phyloP scores from a whole-genome alignment of 2,888 invertebrate genomes.

The Crossocerus cetratus region DNA sequence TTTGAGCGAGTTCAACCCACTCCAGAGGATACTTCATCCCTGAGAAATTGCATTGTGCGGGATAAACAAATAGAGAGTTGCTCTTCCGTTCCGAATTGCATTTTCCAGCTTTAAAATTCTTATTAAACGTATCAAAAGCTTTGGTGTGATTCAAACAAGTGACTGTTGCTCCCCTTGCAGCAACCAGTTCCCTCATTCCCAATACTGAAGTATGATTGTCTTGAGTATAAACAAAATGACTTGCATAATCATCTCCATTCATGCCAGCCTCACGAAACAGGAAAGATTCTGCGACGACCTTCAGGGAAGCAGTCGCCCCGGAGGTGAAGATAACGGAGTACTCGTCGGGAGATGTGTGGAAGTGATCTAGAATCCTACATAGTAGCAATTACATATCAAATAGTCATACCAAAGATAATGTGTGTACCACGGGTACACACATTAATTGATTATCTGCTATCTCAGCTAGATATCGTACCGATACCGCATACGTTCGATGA shows the following conservation, averaged over 20 bases:
- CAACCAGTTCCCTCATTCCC: conserved; percentile 90
- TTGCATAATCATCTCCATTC: conserved; percentile 65
- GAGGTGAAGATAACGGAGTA: conserved; percentile 96
- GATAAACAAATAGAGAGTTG: conserved; percentile 87
- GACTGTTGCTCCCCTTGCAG: conserved; percentile 79
- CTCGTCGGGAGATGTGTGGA: conserved; percentile 87
- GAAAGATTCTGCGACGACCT: conserved; percentile 90
- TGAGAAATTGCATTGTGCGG: conserved; percentile 97
- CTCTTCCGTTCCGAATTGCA: conserved; percentile 17
- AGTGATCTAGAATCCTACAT: conserved; percentile 87
- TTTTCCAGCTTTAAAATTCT: conserved; percentile 33
- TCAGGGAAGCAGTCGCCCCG: conserved; percentile 93
- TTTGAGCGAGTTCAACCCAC: conserved; percentile 83
- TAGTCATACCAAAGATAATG: not conserved
- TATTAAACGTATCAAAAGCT: conserved; percentile 78
- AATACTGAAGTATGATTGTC: conserved; percentile 98
- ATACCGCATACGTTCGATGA: conserved; percentile 89
- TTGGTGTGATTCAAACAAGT: conserved; percentile 81
- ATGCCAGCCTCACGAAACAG: conserved; percentile 76
- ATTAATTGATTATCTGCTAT: not conserved
- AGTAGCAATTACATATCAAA: not conserved
- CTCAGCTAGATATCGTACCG: conserved; percentile 78
- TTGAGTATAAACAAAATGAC: conserved; percentile 87
- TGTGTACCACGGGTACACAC: not conserved
- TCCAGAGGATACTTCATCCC: conserved; percentile 92